phyloP scores from a whole-genome alignment of 1,140 invertebrate species.

The Lordiphosa collinella region DNA sequence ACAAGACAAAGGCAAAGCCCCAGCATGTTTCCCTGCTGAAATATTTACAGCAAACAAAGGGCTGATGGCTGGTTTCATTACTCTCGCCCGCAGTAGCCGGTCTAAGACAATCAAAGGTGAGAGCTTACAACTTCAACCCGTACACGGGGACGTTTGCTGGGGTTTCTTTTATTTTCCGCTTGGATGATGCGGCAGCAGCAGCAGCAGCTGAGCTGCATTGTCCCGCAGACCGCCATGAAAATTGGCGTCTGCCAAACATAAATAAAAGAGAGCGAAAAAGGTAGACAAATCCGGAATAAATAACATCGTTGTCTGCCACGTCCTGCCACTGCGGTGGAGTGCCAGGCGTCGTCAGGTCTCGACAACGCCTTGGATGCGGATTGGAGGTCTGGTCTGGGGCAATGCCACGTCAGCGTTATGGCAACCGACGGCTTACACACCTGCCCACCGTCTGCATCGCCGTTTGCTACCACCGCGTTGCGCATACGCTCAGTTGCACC shows the following conservation, averaged over 20 bases:
- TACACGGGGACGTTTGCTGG: slow-evolving; percentile 24
- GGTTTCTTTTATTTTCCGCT: slow-evolving; percentile 66
- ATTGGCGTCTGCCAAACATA: slow-evolving; percentile 77
- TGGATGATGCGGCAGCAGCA: slow-evolving; percentile 27
- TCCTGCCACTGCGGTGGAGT: slow-evolving; percentile 21
- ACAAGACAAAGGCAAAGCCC: slow-evolving; percentile 29
- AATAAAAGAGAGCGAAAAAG: slow-evolving; percentile 56
- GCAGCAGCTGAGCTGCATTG: slow-evolving; percentile 27
- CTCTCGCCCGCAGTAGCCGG: slow-evolving; percentile 42
- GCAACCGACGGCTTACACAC: slow-evolving; percentile 54
- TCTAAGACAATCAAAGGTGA: slow-evolving; percentile 72
- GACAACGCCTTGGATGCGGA: slow-evolving; percentile 12
- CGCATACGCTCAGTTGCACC: slow-evolving; percentile 77
- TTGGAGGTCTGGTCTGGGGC: neutral
- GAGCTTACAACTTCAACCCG: slow-evolving; percentile 39
- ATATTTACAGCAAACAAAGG: slow-evolving; percentile 54
- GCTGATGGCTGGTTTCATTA: slow-evolving; percentile 50
- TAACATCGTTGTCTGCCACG: slow-evolving; percentile 63
- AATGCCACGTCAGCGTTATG: slow-evolving; percentile 68
- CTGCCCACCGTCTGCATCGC: slow-evolving; percentile 36
- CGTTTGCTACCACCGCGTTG: slow-evolving; percentile 46
- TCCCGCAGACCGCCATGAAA: slow-evolving; percentile 57
- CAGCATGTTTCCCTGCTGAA: slow-evolving; percentile 45
- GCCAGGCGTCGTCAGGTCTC: slow-evolving; percentile 39
- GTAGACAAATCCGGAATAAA: slow-evolving; percentile 77